Base-by-base conservation (phyloP, 2,888 invertebrate species). In the Tromatobia lineatoria region DNA sequence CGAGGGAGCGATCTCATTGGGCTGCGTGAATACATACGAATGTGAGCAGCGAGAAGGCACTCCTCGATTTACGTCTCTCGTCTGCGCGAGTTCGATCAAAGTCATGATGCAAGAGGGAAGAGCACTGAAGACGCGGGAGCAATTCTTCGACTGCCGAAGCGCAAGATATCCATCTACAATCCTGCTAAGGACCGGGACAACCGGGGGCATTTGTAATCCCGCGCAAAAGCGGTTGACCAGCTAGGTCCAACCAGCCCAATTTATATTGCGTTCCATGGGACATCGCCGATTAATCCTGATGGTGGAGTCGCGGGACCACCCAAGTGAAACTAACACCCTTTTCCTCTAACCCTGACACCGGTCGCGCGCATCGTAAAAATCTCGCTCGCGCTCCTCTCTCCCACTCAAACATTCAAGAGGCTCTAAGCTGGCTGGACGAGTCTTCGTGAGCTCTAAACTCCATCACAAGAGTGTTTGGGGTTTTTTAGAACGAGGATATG, bases 261-360 rank as follows among this genome's bases (percentile, higher is more conserved):
- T 93, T 93, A 93, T 93, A 93, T 93, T 89, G 90, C 91, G 91
- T 91, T 89, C 89, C 88, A 83, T 88, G 86, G 86, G 91, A 92
- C 91, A 88, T 90, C 89, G 90, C 88, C 93, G 93, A 93, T 93
- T 93, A 93, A 93, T 93, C 92, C 93, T 92, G 81, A 88, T 88
- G 91, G n/a, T n/a, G 91, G 89, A 91, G 89, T 90, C 90, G 89
- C 90, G 85, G 82, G 93, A 93, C 93, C 93, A 93, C 93, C 93
- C 93, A 93, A 88, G 91, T 89, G 90, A 90, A 88, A 88, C 92
- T 90, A 92, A 93, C 93, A 92, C 92, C 92, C 91, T 90, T 91
- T 88, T 85, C 84, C 80, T 82, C 85, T 86, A 89, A 88, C 88
- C 90, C 90, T 89, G 91, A 90, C 91, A 89, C 89, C 86, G 89